Conservation (phyloP, 2,797 vertebrate genomes). For the Falco berigora region DNA sequence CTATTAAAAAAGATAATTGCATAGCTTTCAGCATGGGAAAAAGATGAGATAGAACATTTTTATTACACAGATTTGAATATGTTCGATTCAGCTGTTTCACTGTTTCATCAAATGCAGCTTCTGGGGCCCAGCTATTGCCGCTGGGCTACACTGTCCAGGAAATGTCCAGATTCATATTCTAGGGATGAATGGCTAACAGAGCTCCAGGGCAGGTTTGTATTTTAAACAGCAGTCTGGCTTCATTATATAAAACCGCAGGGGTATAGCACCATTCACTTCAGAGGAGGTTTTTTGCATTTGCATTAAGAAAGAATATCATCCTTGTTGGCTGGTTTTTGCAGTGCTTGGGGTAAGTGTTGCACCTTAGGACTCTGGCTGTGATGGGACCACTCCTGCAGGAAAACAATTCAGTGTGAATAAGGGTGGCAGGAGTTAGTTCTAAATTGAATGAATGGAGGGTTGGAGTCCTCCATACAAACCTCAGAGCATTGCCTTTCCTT, state of each 20-base stretch:
- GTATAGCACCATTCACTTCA: not conserved
- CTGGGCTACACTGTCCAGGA: not conserved
- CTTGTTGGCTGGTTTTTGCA: not conserved
- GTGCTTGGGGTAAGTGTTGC: not conserved
- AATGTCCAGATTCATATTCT: not conserved
- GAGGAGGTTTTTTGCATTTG: not conserved
- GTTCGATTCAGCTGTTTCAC: not conserved
- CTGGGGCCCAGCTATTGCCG: not conserved
- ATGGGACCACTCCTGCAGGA: not conserved
- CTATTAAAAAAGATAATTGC: slow-evolving; percentile 20
- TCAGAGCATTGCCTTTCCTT: not conserved
- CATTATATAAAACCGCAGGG: not conserved
- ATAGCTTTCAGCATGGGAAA: not conserved
- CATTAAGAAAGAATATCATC: not conserved
- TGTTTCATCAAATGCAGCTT: not conserved
- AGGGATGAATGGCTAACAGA: not conserved
- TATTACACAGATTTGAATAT: not conserved
- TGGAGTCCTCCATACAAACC: not conserved
- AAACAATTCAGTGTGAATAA: not conserved
- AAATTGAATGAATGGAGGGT: not conserved
- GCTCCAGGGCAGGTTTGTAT: not conserved
- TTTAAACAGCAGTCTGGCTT: not conserved
- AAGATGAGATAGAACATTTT: not conserved
- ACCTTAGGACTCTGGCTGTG: not conserved
- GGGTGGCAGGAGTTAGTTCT: not conserved